Evolutionary conservation across 92 coral and sea anemone genomes (phyloP), one percentile per base, ranked within the genome.

Genomic region (Parazoanthus swiftii): DNA sequence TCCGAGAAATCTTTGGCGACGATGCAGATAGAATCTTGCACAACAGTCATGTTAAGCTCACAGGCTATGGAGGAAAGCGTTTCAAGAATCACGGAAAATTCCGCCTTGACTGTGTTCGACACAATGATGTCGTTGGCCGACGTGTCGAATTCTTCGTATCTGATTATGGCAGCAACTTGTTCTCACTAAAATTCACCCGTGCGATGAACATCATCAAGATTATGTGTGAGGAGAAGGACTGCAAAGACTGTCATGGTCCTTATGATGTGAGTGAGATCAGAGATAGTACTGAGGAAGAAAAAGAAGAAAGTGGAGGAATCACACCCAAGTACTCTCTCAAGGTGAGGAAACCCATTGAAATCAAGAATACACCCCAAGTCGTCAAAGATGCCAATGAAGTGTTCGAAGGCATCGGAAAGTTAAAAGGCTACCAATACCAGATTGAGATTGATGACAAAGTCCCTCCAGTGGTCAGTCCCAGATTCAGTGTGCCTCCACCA

Each of bases 351-450:
- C 85, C 92, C 89, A 89, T 91, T 42, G 72, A 85, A 85, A 91
- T 91, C 86, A 88, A 66, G 93, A 82, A 91, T 91, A 91, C 92
- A 91, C 29, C 85, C 91, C 91, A 90, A 89, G 93, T 91, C 84
- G 38, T 88, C 86, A 91, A 89, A 77, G 91, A 91, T 91, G 93
- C 89, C 87, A 65, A 84, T 42, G 93, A 91, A 20, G 88, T 91
- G 87, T 89, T 91, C 84, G 89, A 91, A 91, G 93, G 93, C 85
- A 74, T 87, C 42, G 92, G 92, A 35, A 90, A 90, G 92, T 43
- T 90, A 88, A 90, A 88, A 86, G 93, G 93, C 91, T 91, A 85
- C 93, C 89, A 91, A 91, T 89, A 89, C 92, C 92, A 80, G 91
- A 91, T 91, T 76, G 88, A 90, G 86, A 67, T 85, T 54, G 92